These are phyloP conservation scores for Sipha maydis DNA, from an alignment of 2,888 invertebrate species.

Conservation along the genomic window DNA sequence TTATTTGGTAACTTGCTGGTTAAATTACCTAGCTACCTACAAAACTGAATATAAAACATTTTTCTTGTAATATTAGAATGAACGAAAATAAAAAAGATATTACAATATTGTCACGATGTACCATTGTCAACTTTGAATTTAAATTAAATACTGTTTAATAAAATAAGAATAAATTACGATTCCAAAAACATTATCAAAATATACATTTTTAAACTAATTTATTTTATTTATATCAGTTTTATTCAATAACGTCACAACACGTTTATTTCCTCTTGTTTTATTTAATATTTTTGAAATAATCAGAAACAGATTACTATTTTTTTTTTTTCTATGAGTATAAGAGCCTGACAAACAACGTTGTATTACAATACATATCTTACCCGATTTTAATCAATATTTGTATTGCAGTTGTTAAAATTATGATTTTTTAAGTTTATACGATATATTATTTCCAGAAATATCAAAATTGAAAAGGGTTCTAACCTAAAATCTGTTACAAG, in stretches of 20 bases:
- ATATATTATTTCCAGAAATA: slow-evolving; percentile 15
- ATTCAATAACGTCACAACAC: too few species aligned
- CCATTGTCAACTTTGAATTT: neutral
- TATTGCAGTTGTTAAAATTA: neutral
- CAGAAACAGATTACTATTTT: neutral
- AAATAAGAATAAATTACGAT: neutral
- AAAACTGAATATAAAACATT: neutral
- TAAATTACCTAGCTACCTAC: neutral
- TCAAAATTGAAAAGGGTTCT: neutral
- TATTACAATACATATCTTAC: neutral
- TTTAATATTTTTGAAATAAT: neutral
- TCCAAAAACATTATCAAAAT: neutral
- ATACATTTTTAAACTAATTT: too few species aligned
- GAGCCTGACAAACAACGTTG: neutral
- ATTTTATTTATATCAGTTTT: too few species aligned
- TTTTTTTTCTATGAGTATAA: neutral
- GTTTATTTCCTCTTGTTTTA: neutral
- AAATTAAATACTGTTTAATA: neutral
- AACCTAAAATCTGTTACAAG: slow-evolving; percentile 17
- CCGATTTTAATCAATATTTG: slow-evolving; percentile 20
- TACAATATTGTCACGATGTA: too few species aligned
- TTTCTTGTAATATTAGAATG: neutral
- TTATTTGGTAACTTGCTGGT: neutral
- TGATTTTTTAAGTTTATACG: neutral
- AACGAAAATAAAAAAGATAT: neutral